Conservation (phyloP, 2,888 invertebrate species). For the Eudasyphora cyanicolor region DNA sequence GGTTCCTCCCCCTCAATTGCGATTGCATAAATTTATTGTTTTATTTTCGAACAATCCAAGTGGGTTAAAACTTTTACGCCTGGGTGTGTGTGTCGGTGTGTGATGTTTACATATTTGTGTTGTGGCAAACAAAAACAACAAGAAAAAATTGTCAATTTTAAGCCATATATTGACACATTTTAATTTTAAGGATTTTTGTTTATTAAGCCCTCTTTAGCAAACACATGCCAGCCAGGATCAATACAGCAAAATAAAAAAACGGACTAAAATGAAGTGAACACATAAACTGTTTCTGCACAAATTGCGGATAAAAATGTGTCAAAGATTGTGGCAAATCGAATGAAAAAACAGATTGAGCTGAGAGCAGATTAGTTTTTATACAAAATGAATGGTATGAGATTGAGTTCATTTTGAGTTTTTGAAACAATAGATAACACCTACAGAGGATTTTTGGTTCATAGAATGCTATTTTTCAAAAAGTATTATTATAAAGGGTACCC, state of each 20-base stretch:
- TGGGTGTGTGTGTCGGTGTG: background rate
- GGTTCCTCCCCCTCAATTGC: background rate
- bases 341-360: slow-evolving; percentile 32
- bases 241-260: slow-evolving; percentile 37
- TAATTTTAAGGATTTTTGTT: slow-evolving; percentile 64
- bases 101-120: slow-evolving; percentile 24
- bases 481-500: too few relatives aligned
- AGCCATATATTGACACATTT: slow-evolving; percentile 66
- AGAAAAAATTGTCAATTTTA: slow-evolving; percentile 50
- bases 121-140: background rate
- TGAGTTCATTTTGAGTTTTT: too few relatives aligned
- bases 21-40: slow-evolving; percentile 51
- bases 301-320: slow-evolving; percentile 60
- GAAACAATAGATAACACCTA: too few relatives aligned
- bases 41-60: slow-evolving; percentile 35
- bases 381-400: too few relatives aligned
- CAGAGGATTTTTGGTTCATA: too few relatives aligned
- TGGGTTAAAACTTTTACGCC: slow-evolving; percentile 16
- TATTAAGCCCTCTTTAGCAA: slow-evolving; percentile 58
- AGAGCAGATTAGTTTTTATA: background rate
- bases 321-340: slow-evolving; percentile 44
- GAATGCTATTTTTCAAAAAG: too few relatives aligned
- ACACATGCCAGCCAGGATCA: background rate
- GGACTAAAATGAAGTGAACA: background rate
- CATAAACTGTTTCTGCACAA: slow-evolving; percentile 33